A percentile compares a stretch with the other conserved stretches of the same genome.
Conservation (phyloP, 2,888 invertebrate species). For the Tetragnatha montana region DNA sequence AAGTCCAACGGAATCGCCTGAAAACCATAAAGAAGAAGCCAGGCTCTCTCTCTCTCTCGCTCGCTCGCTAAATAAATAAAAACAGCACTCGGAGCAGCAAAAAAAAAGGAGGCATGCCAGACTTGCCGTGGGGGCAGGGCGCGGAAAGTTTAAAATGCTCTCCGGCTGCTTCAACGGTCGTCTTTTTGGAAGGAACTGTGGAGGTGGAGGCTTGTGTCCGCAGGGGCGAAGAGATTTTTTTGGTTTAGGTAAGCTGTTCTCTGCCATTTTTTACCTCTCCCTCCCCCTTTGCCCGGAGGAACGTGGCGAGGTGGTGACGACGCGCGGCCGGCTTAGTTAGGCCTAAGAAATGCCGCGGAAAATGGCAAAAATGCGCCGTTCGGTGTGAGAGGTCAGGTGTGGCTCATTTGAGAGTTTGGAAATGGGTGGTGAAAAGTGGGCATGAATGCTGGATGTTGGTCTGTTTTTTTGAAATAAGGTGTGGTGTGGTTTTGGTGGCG, state of each 20-base stretch:
- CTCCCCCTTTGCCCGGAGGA: slow-evolving; percentile 16
- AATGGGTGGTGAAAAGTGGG: too few species aligned
- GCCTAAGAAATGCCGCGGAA: not conserved
- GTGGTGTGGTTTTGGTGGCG: too few species aligned
- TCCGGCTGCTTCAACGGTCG: slow-evolving; percentile 59
- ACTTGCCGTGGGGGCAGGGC: slow-evolving; percentile 13
- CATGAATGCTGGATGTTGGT: too few species aligned
- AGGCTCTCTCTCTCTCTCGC: too few species aligned
- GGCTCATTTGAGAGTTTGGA: not conserved
- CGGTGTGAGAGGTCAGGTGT: not conserved
- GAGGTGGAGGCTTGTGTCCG: slow-evolving; percentile 13
- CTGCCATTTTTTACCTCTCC: not conserved
- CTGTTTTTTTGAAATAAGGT: too few species aligned
- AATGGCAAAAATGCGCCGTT: not conserved
- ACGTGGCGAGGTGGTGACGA: not conserved
- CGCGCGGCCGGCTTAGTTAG: too few species aligned
- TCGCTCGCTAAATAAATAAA: slow-evolving; percentile 33
- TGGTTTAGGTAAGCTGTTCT: slow-evolving; percentile 13
- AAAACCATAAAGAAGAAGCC: slow-evolving; percentile 43
- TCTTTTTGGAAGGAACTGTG: not conserved
- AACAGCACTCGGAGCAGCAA: slow-evolving; percentile 22
- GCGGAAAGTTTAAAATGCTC: slow-evolving; percentile 54
- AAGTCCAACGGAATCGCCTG: slow-evolving; percentile 67
- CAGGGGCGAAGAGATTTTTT: slow-evolving; percentile 26
- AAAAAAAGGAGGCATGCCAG: slow-evolving; percentile 39